A percentile compares a stretch with the other conserved stretches of the same genome.
phyloP scores from a whole-genome alignment of 1,140 invertebrate genomes.

The Calephelis nemesis region DNA sequence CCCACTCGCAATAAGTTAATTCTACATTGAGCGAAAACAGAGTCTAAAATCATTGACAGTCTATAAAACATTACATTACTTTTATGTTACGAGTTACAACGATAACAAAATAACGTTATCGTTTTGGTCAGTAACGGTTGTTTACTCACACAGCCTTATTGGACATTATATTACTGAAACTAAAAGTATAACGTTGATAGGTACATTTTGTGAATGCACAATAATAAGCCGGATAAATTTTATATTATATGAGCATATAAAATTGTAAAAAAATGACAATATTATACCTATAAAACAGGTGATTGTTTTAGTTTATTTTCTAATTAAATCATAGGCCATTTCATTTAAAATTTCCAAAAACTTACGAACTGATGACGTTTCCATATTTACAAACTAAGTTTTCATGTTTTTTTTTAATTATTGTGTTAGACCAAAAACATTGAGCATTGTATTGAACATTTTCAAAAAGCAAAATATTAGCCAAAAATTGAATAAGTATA shows the following conservation, averaged over 20 bases:
- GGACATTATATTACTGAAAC: constrained; percentile 8
- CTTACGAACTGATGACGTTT: background rate
- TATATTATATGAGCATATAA: background rate
- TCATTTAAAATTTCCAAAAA: background rate
- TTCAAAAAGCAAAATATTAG: no score
- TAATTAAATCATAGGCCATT: constrained; percentile 3
- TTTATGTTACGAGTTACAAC: background rate
- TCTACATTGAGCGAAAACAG: constrained; percentile 29
- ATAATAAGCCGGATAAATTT: background rate
- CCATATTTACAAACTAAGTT: background rate
- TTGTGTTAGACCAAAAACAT: constrained; percentile 9
- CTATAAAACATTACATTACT: constrained; percentile 21
- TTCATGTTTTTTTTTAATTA: background rate
- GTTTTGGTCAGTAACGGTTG: constrained; percentile 20
- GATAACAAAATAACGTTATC: constrained; percentile 9
- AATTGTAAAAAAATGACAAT: background rate
- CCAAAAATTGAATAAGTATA: no score
- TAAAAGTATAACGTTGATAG: background rate
- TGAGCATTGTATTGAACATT: background rate
- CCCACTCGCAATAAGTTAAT: constrained; percentile 13
- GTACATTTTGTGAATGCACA: constrained; percentile 2
- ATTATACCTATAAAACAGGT: background rate
- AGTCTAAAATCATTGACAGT: constrained; percentile 22
- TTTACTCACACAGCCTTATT: constrained; percentile 10
- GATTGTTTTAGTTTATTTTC: background rate